Base-by-base conservation (phyloP, 2,888 invertebrate genomes). In the Oxycera nigricornis region DNA sequence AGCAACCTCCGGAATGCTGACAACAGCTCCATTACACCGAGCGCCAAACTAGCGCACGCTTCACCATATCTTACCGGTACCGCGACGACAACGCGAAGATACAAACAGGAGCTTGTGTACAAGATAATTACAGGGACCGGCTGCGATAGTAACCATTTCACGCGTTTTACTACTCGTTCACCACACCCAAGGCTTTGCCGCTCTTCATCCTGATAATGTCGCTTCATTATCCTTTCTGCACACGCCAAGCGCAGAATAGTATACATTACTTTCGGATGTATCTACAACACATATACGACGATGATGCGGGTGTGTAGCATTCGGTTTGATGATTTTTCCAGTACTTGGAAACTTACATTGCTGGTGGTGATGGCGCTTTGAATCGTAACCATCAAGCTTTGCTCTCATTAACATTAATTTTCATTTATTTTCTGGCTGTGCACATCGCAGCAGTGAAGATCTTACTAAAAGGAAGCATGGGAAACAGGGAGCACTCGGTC, bases 351-450 rank as follows among this genome's bases (percentile, higher is more conserved):
- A n/a, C n/a, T n/a, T 4, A 2, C 11, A 17, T 3, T 3, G 4
- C 52, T 4, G 4, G 52, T 11, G 24, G 20, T 55, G 24, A 24
- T 55, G 24, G 22, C 24, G 52, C 17, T 55, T 55, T 55, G 52
- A 20, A 55, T 46, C 46, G n/a, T 3, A 55, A 24, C 52, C 52
- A 2, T 9, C 52, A 3, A 17, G 20, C 52, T 11, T 55, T 20
- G 22, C 52, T 55, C 52, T 55, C 52, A 55, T 55, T 55, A 55
- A 55, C 52, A 55, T 55, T 55, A 55, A 55, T 55, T 55, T 55
- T 24, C 22, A 55, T 20, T 22, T 55, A 55, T 55, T 55, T 55
- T 55, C 24, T 11, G 3, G 46, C 17, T n/a, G n/a, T n/a, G n/a
- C n/a, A n/a, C n/a, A n/a, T n/a, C n/a, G n/a, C n/a, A n/a, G n/a